Conservation (phyloP, 2,888 invertebrate species). For the Diplazon laetatorius region DNA sequence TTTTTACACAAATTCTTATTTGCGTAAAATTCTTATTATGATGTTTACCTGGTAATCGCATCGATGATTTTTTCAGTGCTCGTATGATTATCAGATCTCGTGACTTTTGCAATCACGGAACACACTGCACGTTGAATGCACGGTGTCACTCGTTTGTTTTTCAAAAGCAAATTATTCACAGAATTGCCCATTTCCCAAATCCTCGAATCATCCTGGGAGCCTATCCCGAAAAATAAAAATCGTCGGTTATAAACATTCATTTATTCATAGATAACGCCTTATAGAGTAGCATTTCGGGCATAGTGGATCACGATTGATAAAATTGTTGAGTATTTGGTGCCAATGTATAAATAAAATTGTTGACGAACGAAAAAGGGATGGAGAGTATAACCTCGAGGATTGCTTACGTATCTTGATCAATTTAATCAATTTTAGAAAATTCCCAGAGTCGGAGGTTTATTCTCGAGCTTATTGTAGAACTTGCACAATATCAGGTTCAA, state of each 20-base stretch:
- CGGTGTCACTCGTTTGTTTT: conserved; percentile 77
- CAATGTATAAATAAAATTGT: no score
- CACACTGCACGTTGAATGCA: conserved; percentile 81
- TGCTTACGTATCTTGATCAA: no score
- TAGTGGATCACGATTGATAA: no score
- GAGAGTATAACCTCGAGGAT: no score
- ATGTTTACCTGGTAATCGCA: conserved; percentile 78
- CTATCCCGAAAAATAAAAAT: conserved; percentile 64
- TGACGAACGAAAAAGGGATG: no score
- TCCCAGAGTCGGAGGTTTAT: no score
- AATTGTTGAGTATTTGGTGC: no score
- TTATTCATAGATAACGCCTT: background rate
- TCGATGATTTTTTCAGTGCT: conserved; percentile 81
- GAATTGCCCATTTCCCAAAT: conserved; percentile 72
- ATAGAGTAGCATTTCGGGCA: no score
- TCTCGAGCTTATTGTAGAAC: no score
- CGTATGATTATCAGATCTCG: conserved; percentile 72
- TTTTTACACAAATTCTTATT: no score
- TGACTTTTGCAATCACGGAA: conserved; percentile 75
- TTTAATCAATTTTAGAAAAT: no score
- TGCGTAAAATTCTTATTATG: background rate
- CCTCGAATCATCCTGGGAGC: conserved; percentile 68
- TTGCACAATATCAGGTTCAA: no score
- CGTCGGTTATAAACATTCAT: background rate
- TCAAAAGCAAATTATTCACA: conserved; percentile 77